Base-by-base conservation (phyloP, 2,113 vertebrate species). In the Probosciger aterrimus region DNA sequence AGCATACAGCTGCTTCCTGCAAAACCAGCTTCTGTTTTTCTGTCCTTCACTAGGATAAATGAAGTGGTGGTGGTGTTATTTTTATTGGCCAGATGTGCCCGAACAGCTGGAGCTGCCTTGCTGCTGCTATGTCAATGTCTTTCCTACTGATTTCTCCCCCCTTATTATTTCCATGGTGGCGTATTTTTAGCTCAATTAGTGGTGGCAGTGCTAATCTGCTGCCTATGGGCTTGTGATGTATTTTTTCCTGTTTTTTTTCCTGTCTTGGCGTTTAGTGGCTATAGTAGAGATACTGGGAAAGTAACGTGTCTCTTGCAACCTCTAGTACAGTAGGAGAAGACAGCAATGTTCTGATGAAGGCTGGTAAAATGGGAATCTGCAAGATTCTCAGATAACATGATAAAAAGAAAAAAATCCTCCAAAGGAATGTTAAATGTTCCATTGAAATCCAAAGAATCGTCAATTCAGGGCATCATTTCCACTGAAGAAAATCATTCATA, bases 41-140 rank as follows among this genome's bases (percentile, higher is more conserved):
- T 44, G 33, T 13, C 27, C 41, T 84, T 84, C 31, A 7, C 6
- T 18, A 17, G 50, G 22, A 41, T 31, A 60, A 53, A 24, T 37
- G 43, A 68, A 2, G 23, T n/a, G 16, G 6, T 39, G 65, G 8
- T 47, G 16, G 39, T 53, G 28, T 62, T 0, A 24, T n/a, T 88
- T 67, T 68, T 71, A 39, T 68, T 63, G 47, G 23, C 53, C 65
- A 79, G 60, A 79, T 90, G 55, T 87, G 50, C 18, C 4, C 10
- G 33, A 55, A 57, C 69, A 95, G 46, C 90, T 86, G 74, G 81
- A 92, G 50, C 49, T 91, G 69, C 23, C 28, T 59, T 31, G n/a
- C 22, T 84, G 77, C 44, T 92, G 50, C 43, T 57, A 2, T 44
- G 18, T 35, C 68, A 77, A 1, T 67, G 44, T 53, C 46, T 71